Conservation (phyloP, 2,113 vertebrate species). For the Calypte anna region DNA sequence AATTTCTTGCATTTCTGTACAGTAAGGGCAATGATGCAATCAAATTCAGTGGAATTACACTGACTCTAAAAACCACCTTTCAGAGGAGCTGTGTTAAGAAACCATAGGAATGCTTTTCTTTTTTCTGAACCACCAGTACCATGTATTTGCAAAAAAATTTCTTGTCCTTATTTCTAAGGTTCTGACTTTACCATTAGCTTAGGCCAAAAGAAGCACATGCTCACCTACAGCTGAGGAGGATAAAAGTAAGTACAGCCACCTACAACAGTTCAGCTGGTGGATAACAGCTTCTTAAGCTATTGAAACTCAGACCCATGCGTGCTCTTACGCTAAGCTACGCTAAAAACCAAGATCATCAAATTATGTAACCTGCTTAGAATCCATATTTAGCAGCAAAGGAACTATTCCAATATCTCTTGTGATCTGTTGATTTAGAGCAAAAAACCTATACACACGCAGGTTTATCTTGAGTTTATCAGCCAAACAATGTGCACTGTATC, state of each 20-base stretch:
- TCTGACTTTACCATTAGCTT: not conserved
- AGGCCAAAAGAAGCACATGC: not conserved
- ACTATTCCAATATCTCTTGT: not conserved
- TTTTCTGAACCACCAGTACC: not conserved
- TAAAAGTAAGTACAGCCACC: not conserved
- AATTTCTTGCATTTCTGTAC: not conserved
- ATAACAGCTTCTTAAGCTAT: conserved; percentile 14
- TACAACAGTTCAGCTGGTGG: not conserved
- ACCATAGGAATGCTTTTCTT: not conserved
- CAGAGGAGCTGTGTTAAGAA: not conserved
- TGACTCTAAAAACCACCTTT: not conserved
- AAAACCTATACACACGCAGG: not conserved
- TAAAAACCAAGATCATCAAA: conserved; percentile 31
- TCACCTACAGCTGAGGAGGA: not conserved
- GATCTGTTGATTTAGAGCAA: not conserved
- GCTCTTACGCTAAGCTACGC: not conserved
- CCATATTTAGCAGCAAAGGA: conserved; percentile 29
- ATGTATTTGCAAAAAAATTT: not conserved
- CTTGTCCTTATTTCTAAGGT: not conserved
- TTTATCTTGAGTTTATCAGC: not conserved
- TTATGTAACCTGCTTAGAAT: conserved; percentile 40
- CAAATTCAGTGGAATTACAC: not conserved
- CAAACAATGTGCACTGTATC: not conserved
- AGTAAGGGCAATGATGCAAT: not conserved
- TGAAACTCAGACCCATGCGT: not conserved